Base-by-base conservation (phyloP, 1,140 invertebrate species). In the Cherax destructor region DNA sequence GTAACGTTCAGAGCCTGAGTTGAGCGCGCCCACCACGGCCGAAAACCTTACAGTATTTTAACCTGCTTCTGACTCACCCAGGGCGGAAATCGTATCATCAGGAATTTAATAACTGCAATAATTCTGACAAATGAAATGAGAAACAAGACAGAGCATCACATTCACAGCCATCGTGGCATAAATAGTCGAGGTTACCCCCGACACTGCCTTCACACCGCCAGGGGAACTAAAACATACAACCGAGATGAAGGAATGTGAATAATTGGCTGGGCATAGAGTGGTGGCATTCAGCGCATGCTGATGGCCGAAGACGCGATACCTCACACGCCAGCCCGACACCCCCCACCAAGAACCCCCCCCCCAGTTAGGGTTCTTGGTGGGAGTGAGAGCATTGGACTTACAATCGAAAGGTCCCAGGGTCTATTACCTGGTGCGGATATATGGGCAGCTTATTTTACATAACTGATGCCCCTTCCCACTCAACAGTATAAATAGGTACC, bases 21-120 rank as follows among this genome's bases (percentile, higher is more conserved):
- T 41, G 11, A 2, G 9, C 30, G 18, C 49, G 2, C 50, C 3
- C 47, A 6, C 72, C 21, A 18, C 41, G 47, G n/a, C 24, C 30
- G 86, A 74, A 81, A 81, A 18, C 78, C 47, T 18, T 4, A 41
- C 24, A 61, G 1, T 61, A 21, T 52, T 77, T 84, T 77, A 65
- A 41, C 18, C 47, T 41, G 80, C 30, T 77, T 83, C 69, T 84
- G 80, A 56, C 65, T 90, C 80, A 7, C 72, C 10, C 61, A 47
- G 13, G 61, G 24, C 85, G 72, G 76, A 76, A 79, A 87, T 87
- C 85, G 85, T 79, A 87, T 87, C 85, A 87, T 87, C 85, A 87
- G 85, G 85, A 87, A 87, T 87, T 87, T 87, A 87, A 87, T 87
- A 87, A 87, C 85, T 87, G 85, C 52, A 87, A 87, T 87, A 87